Conservation (phyloP, 2,797 vertebrate species). For the Notolabrus celidotus region DNA sequence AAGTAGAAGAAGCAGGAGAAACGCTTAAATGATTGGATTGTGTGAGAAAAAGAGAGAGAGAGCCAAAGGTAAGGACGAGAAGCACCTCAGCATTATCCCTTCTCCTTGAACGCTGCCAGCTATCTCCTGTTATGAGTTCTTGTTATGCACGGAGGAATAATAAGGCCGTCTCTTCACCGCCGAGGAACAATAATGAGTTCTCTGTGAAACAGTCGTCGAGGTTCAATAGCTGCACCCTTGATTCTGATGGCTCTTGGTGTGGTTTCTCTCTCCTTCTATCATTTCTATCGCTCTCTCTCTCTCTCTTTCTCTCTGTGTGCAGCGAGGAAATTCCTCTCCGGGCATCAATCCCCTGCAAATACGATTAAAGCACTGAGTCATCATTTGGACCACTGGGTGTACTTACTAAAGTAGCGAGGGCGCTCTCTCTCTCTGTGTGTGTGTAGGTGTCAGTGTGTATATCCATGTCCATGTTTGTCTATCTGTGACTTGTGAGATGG, state of each 20-base stretch:
- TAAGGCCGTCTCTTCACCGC: conserved; percentile 60
- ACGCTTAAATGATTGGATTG: conserved; percentile 67
- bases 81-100: conserved; percentile 64
- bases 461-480: conserved; percentile 45
- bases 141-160: conserved; percentile 72
- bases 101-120: conserved; percentile 66
- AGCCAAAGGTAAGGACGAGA: conserved; percentile 64
- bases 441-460: conserved; percentile 16
- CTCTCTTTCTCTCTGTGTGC: conserved; percentile 17
- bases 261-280: conserved; percentile 31
- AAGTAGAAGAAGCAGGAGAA: conserved; percentile 51
- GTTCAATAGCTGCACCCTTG: conserved; percentile 65
- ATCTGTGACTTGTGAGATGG: conserved; percentile 35
- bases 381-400: conserved; percentile 71
- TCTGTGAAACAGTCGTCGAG: conserved; percentile 49
- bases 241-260: conserved; percentile 40
- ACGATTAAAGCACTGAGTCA: conserved; percentile 79
- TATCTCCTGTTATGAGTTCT: conserved; percentile 71
- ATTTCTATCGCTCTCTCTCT: conserved; percentile 19
- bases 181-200: conserved; percentile 72
- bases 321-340: conserved; percentile 58
- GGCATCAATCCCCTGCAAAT: conserved; percentile 79
- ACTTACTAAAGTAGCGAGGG: conserved; percentile 51
- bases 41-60: conserved; percentile 42
- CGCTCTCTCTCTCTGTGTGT: not conserved